Evolutionary conservation across 2,888 invertebrate species (phyloP), one percentile per base, ranked within the genome.

Genomic region (Silvanus unidentatus): DNA sequence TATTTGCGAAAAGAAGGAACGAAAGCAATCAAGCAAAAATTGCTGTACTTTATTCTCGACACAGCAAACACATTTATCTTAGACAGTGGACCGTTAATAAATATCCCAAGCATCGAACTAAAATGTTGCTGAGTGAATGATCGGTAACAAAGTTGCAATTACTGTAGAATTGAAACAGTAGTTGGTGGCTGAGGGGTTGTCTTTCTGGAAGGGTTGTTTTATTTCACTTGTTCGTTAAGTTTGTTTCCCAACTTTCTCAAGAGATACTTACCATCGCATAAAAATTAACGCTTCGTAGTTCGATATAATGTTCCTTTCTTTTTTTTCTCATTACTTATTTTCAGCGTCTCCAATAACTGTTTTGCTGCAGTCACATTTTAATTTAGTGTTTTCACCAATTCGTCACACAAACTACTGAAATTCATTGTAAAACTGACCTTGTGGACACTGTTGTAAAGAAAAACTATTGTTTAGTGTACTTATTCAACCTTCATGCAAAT

Each of bases 191-290:
- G 22, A 22, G 22, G 22, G 22, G 22, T 22, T 22, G 22, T 22
- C 22, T 22, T 22, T 22, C 8, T 5, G 22, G 8, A 22, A 8
- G 22, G 22, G 12, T 12, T 37, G 37, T 37, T 37, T 37, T 37
- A 37, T 37, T 37, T 37, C 16, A 37, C 14, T 37, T 12, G 37
- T 37, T 37, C 12, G 37, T 13, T 4, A 37, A 37, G 37, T 37
- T 37, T 37, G n/a, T 16, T 15, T 15, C 9, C 37, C 13, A 37
- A 37, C 37, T 37, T 37, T 37, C 6, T 15, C 6, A 16, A 12
- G 16, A 43, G 47, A 45, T 48, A 57, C 52, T 55, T 57, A 57
- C 51, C 50, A 52, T 47, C 53, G 52, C 54, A 57, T 57, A 57
- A 57, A 57, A 57, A 57, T 57, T 57, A 57, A 57, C 57, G 53